phyloP scores from a whole-genome alignment of 2,888 invertebrate genomes.

The Empis stercorea region DNA sequence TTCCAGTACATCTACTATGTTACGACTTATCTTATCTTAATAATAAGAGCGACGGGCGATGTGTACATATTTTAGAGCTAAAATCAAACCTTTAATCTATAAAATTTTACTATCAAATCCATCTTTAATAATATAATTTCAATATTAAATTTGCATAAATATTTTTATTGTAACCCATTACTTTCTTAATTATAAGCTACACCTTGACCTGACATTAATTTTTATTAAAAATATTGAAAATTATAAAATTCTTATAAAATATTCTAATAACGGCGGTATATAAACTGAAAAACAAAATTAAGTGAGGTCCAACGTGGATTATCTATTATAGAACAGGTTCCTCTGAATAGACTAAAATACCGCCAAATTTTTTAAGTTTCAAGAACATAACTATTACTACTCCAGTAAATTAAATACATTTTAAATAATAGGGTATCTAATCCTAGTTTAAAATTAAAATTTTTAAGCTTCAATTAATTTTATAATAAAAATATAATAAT shows the following conservation, averaged over 20 bases:
- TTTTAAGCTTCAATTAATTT: conserved; percentile 37
- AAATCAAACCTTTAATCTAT: conserved; percentile 42
- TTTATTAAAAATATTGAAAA: conserved; percentile 36
- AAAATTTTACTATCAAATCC: conserved; percentile 55
- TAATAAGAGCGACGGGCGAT: conserved; percentile 66
- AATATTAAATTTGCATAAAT: conserved; percentile 37
- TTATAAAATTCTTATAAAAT: conserved; percentile 36
- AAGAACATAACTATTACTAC: conserved; percentile 47
- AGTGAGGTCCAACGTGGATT: conserved; percentile 40
- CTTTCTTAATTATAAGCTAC: conserved; percentile 50
- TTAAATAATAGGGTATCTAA: conserved; percentile 56
- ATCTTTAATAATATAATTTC: conserved; percentile 41
- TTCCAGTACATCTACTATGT: conserved; percentile 69
- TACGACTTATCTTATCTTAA: conserved; percentile 64
- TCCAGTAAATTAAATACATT: conserved; percentile 35
- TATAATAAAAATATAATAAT: conserved; percentile 32
- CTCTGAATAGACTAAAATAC: conserved; percentile 57
- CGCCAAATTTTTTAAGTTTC: conserved; percentile 58
- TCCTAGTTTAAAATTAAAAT: conserved; percentile 44
- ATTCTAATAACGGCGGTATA: neutral
- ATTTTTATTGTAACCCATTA: conserved; percentile 54
- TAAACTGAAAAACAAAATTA: conserved; percentile 8
- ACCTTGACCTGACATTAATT: conserved; percentile 57
- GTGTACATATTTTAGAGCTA: conserved; percentile 58
- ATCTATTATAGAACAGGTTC: conserved; percentile 57